Percentiles rank a stretch among this genome's conserved stretches.
These are phyloP conservation scores for Gobio gobio DNA, from an alignment of 2,113 vertebrate species.

Conservation along the genomic window DNA sequence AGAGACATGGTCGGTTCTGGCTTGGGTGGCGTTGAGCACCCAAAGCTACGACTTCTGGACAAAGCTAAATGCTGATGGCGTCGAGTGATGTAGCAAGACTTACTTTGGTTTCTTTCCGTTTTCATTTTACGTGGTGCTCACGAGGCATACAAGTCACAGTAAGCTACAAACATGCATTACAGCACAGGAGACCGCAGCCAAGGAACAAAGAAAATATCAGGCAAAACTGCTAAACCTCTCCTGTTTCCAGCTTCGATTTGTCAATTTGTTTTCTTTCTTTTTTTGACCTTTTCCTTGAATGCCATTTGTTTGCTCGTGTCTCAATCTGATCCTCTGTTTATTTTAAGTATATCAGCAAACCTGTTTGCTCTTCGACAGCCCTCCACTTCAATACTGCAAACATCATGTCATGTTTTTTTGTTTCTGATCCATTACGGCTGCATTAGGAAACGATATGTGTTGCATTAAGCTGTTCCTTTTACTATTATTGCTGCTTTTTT, in stretches of 20 bases:
- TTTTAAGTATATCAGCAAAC: slow-evolving; percentile 43
- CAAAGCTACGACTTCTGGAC: slow-evolving; percentile 43
- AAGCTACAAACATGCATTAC: slow-evolving; percentile 80
- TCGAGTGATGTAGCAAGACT: slow-evolving; percentile 60
- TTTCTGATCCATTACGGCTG: slow-evolving; percentile 70
- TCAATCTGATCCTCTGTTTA: slow-evolving; percentile 45
- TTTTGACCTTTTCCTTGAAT: slow-evolving; percentile 65
- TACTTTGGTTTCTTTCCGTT: slow-evolving; percentile 45
- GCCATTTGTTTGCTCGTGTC: slow-evolving; percentile 38
- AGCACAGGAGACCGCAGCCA: slow-evolving; percentile 79
- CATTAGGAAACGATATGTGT: slow-evolving; percentile 72
- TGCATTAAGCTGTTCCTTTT: slow-evolving; percentile 81
- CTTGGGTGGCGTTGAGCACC: slow-evolving; percentile 39
- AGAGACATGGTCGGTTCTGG: slow-evolving; percentile 63
- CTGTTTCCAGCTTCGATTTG: slow-evolving; percentile 66
- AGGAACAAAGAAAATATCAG: slow-evolving; percentile 70
- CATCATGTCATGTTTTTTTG: slow-evolving; percentile 70
- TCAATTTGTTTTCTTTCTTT: slow-evolving; percentile 58
- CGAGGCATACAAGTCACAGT: slow-evolving; percentile 68
- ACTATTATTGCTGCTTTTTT: slow-evolving; percentile 76
- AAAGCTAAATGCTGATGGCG: slow-evolving; percentile 50
- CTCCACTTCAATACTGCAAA: slow-evolving; percentile 32
- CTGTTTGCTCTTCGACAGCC: slow-evolving; percentile 33
- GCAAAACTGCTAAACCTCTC: slow-evolving; percentile 60
- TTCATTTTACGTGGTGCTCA: slow-evolving; percentile 73